Evolutionary conservation across 2,797 vertebrate genomes (phyloP).

Genomic region (Phoebastria nigripes): DNA sequence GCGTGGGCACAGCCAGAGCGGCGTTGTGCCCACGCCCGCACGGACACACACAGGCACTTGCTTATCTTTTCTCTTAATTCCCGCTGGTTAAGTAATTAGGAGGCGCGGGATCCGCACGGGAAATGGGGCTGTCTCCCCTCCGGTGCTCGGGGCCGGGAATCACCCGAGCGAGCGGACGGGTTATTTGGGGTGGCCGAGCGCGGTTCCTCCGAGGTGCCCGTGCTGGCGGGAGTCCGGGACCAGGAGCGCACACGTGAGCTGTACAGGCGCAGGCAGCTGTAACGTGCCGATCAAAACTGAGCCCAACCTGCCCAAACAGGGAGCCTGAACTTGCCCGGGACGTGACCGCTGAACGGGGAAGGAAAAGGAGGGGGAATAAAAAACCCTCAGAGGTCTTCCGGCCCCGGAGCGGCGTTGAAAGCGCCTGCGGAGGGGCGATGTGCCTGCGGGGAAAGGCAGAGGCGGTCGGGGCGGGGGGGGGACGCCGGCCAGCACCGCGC

Average conservation of each 20-base stretch:
- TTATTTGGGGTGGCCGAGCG: not conserved
- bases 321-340: not conserved
- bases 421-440: too few relatives aligned
- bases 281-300: not conserved
- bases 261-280: not conserved
- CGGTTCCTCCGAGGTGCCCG: not conserved
- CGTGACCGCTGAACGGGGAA: not conserved
- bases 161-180: not conserved
- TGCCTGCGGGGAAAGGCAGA: not conserved
- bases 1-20: not conserved
- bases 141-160: not conserved
- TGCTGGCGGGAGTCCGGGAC: not conserved
- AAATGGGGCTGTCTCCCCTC: not conserved
- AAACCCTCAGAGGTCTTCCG: not conserved
- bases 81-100: not conserved
- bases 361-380: not conserved
- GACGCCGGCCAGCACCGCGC: not conserved
- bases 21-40: not conserved
- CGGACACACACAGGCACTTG: not conserved
- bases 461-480: not conserved
- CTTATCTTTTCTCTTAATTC: not conserved
- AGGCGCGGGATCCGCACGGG: not conserved
- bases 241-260: not conserved
- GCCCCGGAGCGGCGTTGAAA: not conserved
- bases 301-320: not conserved